Evolutionary conservation across 2,888 invertebrate species (phyloP), one percentile per base, ranked within the genome.

Genomic region (Exephanes ischioxanthus): DNA sequence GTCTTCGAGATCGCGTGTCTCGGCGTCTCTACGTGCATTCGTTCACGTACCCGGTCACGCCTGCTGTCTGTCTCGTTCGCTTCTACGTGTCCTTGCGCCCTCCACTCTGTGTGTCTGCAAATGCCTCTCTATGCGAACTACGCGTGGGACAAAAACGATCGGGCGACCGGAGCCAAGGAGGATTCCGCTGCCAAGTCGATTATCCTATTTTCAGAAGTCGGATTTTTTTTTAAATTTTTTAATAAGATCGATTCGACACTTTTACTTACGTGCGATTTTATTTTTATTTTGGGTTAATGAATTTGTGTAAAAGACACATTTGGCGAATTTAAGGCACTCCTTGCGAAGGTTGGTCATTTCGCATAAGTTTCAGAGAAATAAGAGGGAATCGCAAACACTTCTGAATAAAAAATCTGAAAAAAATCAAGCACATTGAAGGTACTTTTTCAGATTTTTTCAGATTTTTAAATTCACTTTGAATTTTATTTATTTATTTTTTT

Each of bases 31-130:
- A 79, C 82, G 85, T 85, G 82, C 85, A 85, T 85, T 85, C 82
- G 85, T 85, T 85, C 82, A 85, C 85, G 85, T 85, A 82, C 85
- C 53, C 70, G 79, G 82, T 85, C 85, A 70, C 85, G 85, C 85
- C 85, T 79, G 85, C 79, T 85, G 85, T 82, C 85, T 79, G 82
- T 82, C 85, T 85, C 82, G 78, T 82, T 77, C 71, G 37, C 71
- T 67, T 79, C 85, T 85, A 85, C 82, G 85, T 85, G 82, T 85
- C 79, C 85, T 82, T 79, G 81, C 79, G 75, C 76, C 61, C 85
- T 80, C 63, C 51, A 51, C 72, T 61, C 63, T 73, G 66, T 72
- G 58, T 14, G 14, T 45, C 45, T 45, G 45, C 45, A 45, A 45
- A 67, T 58, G 45, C 58, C 67, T 82, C 67, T 82, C 68, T 41